Percentiles rank a stretch among this genome's conserved stretches.
These are phyloP conservation scores for Chaetorhynchus papuensis DNA, from an alignment of 2,113 vertebrate genomes.

Conservation along the genomic window DNA sequence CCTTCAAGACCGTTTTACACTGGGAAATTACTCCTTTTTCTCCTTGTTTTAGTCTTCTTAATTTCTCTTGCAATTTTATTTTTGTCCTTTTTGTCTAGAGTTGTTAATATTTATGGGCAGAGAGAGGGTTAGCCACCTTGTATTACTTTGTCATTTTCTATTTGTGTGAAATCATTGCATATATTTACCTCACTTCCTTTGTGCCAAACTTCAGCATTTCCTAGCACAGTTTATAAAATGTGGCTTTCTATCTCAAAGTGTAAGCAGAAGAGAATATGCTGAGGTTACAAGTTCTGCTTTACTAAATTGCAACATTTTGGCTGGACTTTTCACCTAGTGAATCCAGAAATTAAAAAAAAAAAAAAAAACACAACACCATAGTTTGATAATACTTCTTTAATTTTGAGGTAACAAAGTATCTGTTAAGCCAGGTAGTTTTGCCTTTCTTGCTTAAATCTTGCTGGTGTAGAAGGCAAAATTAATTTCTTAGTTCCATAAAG, in stretches of 20 bases:
- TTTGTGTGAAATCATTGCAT: neutral
- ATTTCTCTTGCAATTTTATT: neutral
- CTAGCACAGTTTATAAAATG: neutral
- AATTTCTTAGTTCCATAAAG: neutral
- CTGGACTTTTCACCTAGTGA: neutral
- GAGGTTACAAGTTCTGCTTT: neutral
- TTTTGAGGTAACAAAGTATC: neutral
- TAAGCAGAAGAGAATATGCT: neutral
- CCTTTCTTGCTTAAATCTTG: neutral
- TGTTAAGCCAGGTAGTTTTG: neutral
- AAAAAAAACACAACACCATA: no score
- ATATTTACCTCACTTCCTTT: neutral
- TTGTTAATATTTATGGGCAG: neutral
- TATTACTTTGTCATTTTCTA: neutral
- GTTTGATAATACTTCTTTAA: neutral
- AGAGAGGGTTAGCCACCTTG: neutral
- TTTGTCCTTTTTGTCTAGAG: neutral
- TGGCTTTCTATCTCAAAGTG: neutral
- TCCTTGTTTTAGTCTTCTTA: neutral
- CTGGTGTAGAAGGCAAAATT: neutral
- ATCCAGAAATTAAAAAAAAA: neutral
- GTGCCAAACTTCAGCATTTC: neutral
- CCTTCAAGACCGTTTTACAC: neutral
- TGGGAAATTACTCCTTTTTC: neutral
- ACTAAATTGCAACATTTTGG: neutral